Base-by-base conservation (phyloP, 2,797 vertebrate species). In the Pyrocephalus nanus region DNA sequence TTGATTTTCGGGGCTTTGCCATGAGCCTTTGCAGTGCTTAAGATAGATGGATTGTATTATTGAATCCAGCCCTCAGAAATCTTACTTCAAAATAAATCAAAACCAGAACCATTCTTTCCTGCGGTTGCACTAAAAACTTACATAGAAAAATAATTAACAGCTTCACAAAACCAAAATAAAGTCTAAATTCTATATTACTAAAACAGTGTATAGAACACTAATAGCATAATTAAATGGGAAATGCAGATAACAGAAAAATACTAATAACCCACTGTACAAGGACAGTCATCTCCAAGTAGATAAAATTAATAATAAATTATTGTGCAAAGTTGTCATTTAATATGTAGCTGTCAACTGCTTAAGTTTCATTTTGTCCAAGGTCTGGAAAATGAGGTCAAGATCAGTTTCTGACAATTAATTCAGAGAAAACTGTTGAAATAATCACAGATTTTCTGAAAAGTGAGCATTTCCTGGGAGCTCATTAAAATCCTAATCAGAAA, bases 41-140 rank as follows among this genome's bases (percentile, higher is more conserved):
- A 93, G 76, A 96, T 81, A 95, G 96, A 96, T 91, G 45, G 78
- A 91, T 78, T 90, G 29, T 48, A 78, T 83, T 93, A 90, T 32
- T 83, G 79, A 93, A 95, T 91, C 62, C 70, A 92, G 62, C 85
- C 92, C 62, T 92, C 85, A 72, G 64, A 78, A 93, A 86, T 83
- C 75, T 74, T 90, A 58, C 78, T 88, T 93, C 32, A 65, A 93
- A 88, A 92, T 93, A 92, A 90, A 94, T 95, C 66, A 96, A 91
- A 94, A 45, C 12, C 25, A 88, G 89, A 92, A 73, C 23, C 6
- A 50, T 90, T 89, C 75, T 81, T 94, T 91, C 79, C 82, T 76
- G 36, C 15, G 82, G 84, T 40, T 12, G 50, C 11, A 60, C 73
- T 88, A 66, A 92, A 94, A 85, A 43, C 27, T 22, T 60, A 8